Evolutionary conservation across 2,888 invertebrate species (phyloP), one percentile per base, ranked within the genome.

Genomic region (Periphyllus acericola): DNA sequence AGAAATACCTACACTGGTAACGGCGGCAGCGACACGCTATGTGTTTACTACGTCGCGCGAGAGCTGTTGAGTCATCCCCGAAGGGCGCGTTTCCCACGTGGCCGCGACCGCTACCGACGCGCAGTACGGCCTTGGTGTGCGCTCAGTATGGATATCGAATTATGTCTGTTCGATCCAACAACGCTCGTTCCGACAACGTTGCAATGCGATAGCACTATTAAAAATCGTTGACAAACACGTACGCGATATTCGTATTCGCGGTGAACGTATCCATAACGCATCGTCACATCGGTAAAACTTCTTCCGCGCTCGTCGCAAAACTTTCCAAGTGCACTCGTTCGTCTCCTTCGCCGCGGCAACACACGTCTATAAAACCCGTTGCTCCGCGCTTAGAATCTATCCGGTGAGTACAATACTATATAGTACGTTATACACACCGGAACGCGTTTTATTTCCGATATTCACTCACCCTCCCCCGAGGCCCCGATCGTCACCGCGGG

Each of bases 11-110:
- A 84, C 84, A 84, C 75, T 76, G 81, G 81, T 71, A 25, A 34
- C 52, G 25, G 29, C 78, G 55, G n/a, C 78, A 32, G n/a, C 71
- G 60, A 25, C n/a, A n/a, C 66, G n/a, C 66, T 55, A 55, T n/a
- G 9, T 29, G 9, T 29, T 46, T n/a, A 71, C 32, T 71, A 29
- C 71, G 71, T 32, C 71, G 71, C 3, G 3, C 66, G 19, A 52
- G 19, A 52, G 83, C 85, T 52, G 81, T 66, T 86, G 74, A 66
- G 66, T 76, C 89, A 81, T 76, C 82, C 76, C 84, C 72, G 40
- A 86, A 86, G 86, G 80, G 86, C 86, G 86, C 86, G 79, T 87
- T 78, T 89, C 84, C 86, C 85, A 84, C 84, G 84, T 84, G 84
- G 84, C 19, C 81, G 40, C 25, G 29, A 19, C 55, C 60, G 40